Evolutionary conservation across 2,888 invertebrate species (phyloP).

Genomic region (Lithophane socia): DNA sequence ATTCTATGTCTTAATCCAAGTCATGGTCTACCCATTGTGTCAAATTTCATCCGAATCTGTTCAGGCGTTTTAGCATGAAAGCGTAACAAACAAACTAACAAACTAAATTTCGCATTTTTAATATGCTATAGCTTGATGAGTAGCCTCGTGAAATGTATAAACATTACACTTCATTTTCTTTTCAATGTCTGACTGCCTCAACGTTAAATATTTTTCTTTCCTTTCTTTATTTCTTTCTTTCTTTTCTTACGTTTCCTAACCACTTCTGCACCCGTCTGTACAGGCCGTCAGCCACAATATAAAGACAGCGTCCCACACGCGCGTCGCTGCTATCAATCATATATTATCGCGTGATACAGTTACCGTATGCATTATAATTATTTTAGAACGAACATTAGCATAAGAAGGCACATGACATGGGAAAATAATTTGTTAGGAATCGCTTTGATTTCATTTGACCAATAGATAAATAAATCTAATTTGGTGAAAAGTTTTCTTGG

Average conservation of each 20-base stretch:
- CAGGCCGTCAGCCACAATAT: conserved; percentile 9
- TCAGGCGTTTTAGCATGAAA: not conserved
- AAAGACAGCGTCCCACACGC: conserved; percentile 75
- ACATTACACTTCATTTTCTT: no score
- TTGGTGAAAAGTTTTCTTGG: no score
- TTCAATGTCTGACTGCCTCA: no score
- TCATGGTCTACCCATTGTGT: no score
- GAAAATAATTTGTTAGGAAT: conserved; percentile 57
- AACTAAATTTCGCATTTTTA: no score
- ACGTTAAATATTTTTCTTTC: no score
- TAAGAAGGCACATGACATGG: conserved; percentile 60
- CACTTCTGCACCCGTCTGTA: conserved; percentile 19
- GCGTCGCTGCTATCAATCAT: conserved; percentile 79
- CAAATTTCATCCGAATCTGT: no score
- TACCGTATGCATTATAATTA: conserved; percentile 81
- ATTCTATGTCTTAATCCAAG: no score
- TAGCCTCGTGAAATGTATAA: no score
- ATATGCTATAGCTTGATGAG: no score
- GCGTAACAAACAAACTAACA: no score
- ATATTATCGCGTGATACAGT: conserved; percentile 79
- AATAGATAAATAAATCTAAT: not conserved
- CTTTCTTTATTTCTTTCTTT: no score
- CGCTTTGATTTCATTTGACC: not conserved
- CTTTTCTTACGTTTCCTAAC: not conserved
- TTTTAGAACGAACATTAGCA: conserved; percentile 80